Base-by-base conservation (phyloP, 2,888 invertebrate genomes). In the Abscondita cerata region DNA sequence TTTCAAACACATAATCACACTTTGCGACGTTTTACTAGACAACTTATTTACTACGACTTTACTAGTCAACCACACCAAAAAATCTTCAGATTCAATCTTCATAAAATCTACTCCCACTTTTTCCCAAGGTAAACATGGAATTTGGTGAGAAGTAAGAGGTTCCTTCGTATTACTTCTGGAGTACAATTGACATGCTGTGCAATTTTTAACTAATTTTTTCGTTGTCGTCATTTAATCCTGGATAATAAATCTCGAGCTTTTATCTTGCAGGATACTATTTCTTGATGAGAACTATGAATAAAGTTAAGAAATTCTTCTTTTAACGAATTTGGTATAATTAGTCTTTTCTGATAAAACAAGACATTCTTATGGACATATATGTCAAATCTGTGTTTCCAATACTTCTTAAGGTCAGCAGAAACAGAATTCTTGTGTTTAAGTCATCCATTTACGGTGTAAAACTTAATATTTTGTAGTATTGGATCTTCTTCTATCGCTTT, bases 31-130 rank as follows among this genome's bases (percentile, higher is more conserved):
- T 46, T 67, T 66, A 46, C 59, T 51, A 6, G 15, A 20, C 16
- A 68, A 25, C 33, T 57, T 56, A 25, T 67, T 63, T 5, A 72
- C 66, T 59, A 74, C 69, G 2, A 25, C 68, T 72, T 18, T 66
- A 70, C 50, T 71, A 68, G 40, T 71, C 71, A 16, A 70, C 65
- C 4, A 70, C 56, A 72, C 57, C 12, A 55, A n/a, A 3, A 59
- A 46, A 64, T 64, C 54, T 44, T 52, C 12, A 19, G 63, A 62
- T 8, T 67, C 66, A 40, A 55, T 2, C 0, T 9, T 9, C 2
- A 4, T 18, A 36, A 55, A 55, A 13, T 72, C 70, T 8, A 66
- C 57, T 57, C 67, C 70, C 9, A 72, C 51, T 33, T 71, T 58
- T 12, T 71, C 51, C 46, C 68, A 68, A 6, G 70, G 70, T 25